These are phyloP conservation scores for Erpornis zantholeuca DNA, from an alignment of 2,113 vertebrate genomes.

Conservation along the genomic window DNA sequence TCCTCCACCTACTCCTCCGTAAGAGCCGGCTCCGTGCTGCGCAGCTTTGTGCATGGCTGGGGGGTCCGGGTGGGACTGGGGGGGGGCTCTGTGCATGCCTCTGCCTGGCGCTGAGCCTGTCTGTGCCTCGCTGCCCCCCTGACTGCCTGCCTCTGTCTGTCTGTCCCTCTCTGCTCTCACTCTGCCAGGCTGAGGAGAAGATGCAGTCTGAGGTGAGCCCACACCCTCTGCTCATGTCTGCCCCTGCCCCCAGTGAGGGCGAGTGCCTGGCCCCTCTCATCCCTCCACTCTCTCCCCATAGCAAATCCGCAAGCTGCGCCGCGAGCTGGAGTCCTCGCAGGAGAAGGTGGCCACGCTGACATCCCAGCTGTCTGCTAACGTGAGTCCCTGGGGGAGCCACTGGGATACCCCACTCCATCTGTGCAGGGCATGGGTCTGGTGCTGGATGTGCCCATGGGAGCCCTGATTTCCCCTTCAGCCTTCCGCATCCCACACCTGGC, in stretches of 20 bases:
- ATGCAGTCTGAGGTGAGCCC: slow-evolving; percentile 91
- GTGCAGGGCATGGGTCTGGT: fast-evolving
- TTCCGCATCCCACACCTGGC: not conserved
- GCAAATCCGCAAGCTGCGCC: slow-evolving; percentile 95
- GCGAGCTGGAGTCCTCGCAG: slow-evolving; percentile 93
- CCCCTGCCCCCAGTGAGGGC: not conserved
- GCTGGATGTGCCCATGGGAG: not conserved
- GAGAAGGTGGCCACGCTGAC: slow-evolving; percentile 94
- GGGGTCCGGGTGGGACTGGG: not conserved
- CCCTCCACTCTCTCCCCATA: slow-evolving; percentile 29
- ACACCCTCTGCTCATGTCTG: not conserved
- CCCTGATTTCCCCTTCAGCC: not conserved
- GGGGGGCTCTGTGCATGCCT: slow-evolving; percentile 40
- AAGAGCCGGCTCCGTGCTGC: slow-evolving; percentile 63
- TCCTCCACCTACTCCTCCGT: slow-evolving; percentile 95
- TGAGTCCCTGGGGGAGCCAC: slow-evolving; percentile 50
- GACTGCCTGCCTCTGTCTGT: slow-evolving; percentile 72
- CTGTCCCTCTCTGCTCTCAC: slow-evolving; percentile 69
- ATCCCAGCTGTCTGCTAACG: slow-evolving; percentile 89
- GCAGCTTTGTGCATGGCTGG: not conserved
- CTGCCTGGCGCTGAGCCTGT: not conserved
- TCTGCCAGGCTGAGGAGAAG: slow-evolving; percentile 92
- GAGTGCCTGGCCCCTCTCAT: not conserved
- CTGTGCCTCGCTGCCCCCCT: slow-evolving; percentile 31
- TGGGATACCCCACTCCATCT: fast-evolving